Evolutionary conservation across 2,797 vertebrate genomes (phyloP), one percentile per base, ranked within the genome.

Genomic region (Crenuchus spilurus): DNA sequence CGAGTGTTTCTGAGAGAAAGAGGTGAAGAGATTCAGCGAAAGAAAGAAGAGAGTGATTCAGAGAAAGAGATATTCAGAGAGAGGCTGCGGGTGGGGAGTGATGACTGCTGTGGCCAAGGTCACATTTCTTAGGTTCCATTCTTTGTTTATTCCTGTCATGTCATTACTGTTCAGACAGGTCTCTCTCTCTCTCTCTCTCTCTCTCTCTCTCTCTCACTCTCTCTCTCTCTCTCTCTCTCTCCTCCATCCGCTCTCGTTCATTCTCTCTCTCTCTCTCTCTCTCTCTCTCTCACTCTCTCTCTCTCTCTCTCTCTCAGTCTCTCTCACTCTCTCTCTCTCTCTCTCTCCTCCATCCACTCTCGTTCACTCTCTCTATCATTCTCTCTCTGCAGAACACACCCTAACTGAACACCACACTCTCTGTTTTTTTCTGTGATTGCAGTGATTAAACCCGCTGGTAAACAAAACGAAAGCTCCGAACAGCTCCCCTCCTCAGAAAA

Each of bases 391-490:
- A 60, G 26, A 62, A 42, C 26, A 66, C 72, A 61, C 44, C n/a
- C 39, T 30, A 24, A 22, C 26, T 0, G 2, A 58, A 26, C 51
- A 78, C 16, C 48, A 57, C 24, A 58, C 35, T 10, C 65, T 37
- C 58, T 73, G 60, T 70, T 52, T 52, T 14, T 10, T 30, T 48
- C 72, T 52, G 6, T 48, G 26, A 71, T 71, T 70, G 62, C 35
- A 4, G 52, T 33, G 61, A 75, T 79, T 76, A 57, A 49, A 49
- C 41, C 65, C 13, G 22, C 65, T 49, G 76, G 62, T 67, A 79
- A 76, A 68, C 70, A 76, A 74, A 82, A 42, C 4, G 58, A 51
- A 81, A 67, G 26, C 64, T 69, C 64, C 2, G 58, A 77, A 46
- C 41, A 44, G 28, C 48, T 73, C 48, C 37, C 30, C 64, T 65